A percentile compares a stretch with the other conserved stretches of the same genome.
Evolutionary conservation across 2,888 invertebrate genomes (phyloP).

Genomic region (Drosophila kuntzei): DNA sequence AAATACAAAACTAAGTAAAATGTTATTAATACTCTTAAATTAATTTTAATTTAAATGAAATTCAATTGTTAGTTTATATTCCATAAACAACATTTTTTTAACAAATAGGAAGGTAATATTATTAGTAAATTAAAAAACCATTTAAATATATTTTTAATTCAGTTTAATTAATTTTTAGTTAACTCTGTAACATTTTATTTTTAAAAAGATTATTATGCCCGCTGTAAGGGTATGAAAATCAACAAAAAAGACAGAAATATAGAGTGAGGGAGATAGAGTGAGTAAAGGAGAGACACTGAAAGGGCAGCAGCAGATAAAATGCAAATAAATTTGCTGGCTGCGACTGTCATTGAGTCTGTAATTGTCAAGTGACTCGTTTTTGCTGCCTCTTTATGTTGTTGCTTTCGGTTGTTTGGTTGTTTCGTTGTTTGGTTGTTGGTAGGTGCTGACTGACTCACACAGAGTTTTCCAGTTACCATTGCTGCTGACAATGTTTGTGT

Average conservation of each 20-base stretch:
- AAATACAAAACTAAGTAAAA: not conserved
- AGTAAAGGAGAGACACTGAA: constrained; percentile 29
- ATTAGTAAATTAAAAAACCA: not conserved
- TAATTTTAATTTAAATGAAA: too few species aligned
- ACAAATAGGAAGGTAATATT: not conserved
- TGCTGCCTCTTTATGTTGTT: constrained; percentile 46
- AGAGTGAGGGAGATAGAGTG: not conserved
- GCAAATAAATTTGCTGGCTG: constrained; percentile 76
- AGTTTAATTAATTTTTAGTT: not conserved
- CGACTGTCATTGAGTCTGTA: constrained; percentile 77
- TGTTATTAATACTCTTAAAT: too few species aligned
- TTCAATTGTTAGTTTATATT: too few species aligned
- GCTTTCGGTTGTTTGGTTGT: constrained; percentile 31
- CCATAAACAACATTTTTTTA: too few species aligned
- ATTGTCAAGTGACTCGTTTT: constrained; percentile 70
- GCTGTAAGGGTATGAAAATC: constrained; percentile 36
- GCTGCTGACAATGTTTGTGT: constrained; percentile 73
- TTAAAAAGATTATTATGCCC: not conserved
- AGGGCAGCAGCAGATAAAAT: constrained; percentile 60
- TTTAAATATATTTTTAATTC: not conserved
- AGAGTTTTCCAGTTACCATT: constrained; percentile 21
- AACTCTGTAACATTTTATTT: not conserved
- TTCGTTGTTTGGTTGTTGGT: constrained; percentile 39
- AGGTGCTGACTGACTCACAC: constrained; percentile 20
- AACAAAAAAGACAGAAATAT: constrained; percentile 19